These are phyloP conservation scores for Pseudococcus viburni DNA, from an alignment of 2,888 invertebrate genomes.

Conservation along the genomic window DNA sequence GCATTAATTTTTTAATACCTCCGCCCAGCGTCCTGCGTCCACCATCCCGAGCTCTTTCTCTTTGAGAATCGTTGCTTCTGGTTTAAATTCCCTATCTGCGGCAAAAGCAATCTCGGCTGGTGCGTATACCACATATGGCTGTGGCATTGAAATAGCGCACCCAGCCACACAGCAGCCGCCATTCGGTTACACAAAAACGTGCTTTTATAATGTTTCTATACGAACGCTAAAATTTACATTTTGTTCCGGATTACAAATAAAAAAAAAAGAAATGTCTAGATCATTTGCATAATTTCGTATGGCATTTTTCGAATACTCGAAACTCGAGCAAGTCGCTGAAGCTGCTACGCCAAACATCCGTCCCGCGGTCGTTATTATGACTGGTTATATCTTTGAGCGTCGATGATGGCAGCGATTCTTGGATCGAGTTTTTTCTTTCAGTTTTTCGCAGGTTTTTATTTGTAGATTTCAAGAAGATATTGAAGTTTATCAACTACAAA, in stretches of 20 bases:
- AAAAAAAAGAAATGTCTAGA: background rate
- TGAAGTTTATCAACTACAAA: too few relatives aligned
- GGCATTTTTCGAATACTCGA: background rate
- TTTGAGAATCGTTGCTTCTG: background rate
- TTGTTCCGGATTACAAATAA: conserved; percentile 5
- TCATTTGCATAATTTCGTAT: conserved; percentile 23
- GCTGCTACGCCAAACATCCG: too few relatives aligned
- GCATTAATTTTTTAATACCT: conserved; percentile 33
- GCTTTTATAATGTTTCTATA: background rate
- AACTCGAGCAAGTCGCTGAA: background rate
- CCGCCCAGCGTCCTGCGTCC: background rate
- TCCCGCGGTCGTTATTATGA: too few relatives aligned
- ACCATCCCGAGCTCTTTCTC: background rate
- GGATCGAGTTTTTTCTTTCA: too few relatives aligned
- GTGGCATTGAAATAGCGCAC: conserved; percentile 1
- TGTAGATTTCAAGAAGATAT: too few relatives aligned
- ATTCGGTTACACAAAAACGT: background rate
- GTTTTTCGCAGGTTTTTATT: too few relatives aligned
- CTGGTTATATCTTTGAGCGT: too few relatives aligned
- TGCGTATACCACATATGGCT: conserved; percentile 11
- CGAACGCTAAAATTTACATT: conserved; percentile 29
- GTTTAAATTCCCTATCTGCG: background rate
- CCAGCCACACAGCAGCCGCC: background rate
- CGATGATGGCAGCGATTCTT: too few relatives aligned
- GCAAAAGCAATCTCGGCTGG: conserved; percentile 22